Conservation (phyloP, 2,113 vertebrate genomes). For the Elephantulus edwardii region DNA sequence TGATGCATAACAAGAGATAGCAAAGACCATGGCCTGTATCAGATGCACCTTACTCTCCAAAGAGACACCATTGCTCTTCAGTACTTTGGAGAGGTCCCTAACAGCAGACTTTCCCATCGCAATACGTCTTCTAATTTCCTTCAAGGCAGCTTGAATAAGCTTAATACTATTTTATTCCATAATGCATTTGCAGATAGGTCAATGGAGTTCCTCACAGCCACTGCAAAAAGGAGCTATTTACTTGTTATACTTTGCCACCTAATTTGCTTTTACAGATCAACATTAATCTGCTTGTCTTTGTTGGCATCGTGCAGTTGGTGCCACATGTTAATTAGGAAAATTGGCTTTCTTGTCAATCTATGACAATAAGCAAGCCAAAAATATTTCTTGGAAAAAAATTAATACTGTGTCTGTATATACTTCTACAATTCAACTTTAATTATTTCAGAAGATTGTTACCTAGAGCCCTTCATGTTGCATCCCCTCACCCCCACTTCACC, state of each 20-base stretch:
- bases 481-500: neutral
- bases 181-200: slow-evolving; percentile 56
- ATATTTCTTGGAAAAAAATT: neutral
- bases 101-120: too few species aligned
- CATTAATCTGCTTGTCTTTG: slow-evolving; percentile 41
- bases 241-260: neutral
- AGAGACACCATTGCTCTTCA: too few species aligned
- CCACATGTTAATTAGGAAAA: slow-evolving; percentile 60
- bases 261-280: slow-evolving; percentile 63
- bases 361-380: slow-evolving; percentile 20
- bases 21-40: too few species aligned
- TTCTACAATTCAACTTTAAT: neutral
- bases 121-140: too few species aligned
- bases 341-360: slow-evolving; percentile 18
- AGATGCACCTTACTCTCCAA: too few species aligned
- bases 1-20: too few species aligned
- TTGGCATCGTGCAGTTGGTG: slow-evolving; percentile 8
- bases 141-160: neutral
- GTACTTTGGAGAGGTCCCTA: too few species aligned
- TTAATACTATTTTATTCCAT: slow-evolving; percentile 30
- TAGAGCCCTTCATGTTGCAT: neutral
- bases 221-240: slow-evolving; percentile 57
- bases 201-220: slow-evolving; percentile 1
- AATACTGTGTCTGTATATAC: neutral
- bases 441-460: neutral